phyloP scores from a whole-genome alignment of 2,888 invertebrate genomes.

The Dysmachus trigonus region DNA sequence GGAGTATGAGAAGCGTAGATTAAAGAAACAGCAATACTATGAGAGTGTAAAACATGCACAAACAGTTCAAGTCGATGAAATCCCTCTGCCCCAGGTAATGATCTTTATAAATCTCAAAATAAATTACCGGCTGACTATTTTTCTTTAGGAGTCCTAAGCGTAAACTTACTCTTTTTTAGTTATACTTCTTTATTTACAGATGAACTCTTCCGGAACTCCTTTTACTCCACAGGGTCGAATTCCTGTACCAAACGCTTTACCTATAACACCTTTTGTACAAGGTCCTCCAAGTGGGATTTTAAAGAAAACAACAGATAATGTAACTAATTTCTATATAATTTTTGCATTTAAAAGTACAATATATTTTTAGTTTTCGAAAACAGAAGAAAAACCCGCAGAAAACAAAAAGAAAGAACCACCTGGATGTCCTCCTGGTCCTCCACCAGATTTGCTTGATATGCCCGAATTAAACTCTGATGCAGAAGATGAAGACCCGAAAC shows the following conservation, averaged over 20 bases:
- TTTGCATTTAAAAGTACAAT: slow-evolving; percentile 61
- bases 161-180: no score
- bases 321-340: slow-evolving; percentile 52
- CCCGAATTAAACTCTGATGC: slow-evolving; percentile 68
- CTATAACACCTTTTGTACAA: slow-evolving; percentile 65
- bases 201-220: slow-evolving; percentile 63
- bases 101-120: slow-evolving; percentile 46
- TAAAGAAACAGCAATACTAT: slow-evolving; percentile 88
- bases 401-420: slow-evolving; percentile 73
- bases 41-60: slow-evolving; percentile 96
- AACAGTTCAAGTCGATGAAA: slow-evolving; percentile 93
- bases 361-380: slow-evolving; percentile 49
- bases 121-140: neutral
- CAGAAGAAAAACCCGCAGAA: slow-evolving; percentile 56
- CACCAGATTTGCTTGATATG: slow-evolving; percentile 76
- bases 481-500: slow-evolving; percentile 60
- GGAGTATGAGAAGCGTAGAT: slow-evolving; percentile 90
- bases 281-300: slow-evolving; percentile 75
- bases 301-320: slow-evolving; percentile 75
- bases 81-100: slow-evolving; percentile 80
- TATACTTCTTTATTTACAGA: slow-evolving; percentile 45
- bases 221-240: slow-evolving; percentile 62
- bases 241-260: slow-evolving; percentile 60
- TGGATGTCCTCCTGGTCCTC: slow-evolving; percentile 87
- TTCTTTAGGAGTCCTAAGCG: no score